These are phyloP conservation scores for Muntiacus reevesi DNA, from an alignment of 2,113 vertebrate genomes.

Conservation along the genomic window DNA sequence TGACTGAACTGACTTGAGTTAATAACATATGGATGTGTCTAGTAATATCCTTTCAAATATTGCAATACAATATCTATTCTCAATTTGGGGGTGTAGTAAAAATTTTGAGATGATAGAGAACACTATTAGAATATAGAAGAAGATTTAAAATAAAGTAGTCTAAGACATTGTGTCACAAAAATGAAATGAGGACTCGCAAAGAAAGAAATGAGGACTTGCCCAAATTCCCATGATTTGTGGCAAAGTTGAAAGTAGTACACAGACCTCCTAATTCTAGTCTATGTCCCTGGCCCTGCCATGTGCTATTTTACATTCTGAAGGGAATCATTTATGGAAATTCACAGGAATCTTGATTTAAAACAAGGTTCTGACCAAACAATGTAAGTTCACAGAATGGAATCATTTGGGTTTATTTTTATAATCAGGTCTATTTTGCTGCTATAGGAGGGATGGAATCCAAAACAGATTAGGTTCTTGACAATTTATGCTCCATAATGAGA, in stretches of 20 bases:
- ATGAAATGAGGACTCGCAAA: not conserved
- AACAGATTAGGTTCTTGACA: not conserved
- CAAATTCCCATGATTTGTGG: not conserved
- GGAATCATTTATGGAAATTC: not conserved
- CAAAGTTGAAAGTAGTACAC: not conserved
- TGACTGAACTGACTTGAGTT: not conserved
- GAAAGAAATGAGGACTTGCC: not conserved
- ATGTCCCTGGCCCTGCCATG: not conserved
- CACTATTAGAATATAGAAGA: not conserved
- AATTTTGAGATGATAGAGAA: not conserved
- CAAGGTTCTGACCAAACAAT: not conserved
- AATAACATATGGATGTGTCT: not conserved
- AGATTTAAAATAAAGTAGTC: not conserved
- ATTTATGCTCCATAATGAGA: not conserved
- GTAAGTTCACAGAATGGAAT: not conserved
- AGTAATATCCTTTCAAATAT: not conserved
- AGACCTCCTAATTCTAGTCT: not conserved
- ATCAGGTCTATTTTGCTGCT: not conserved
- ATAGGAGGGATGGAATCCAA: not conserved
- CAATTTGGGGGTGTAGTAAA: not conserved
- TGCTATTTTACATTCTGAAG: not conserved
- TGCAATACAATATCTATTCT: not conserved
- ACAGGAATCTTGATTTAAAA: not conserved
- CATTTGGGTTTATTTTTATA: not conserved
- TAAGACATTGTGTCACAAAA: not conserved